Evolutionary conservation across 2,113 vertebrate species (phyloP).

Genomic region (Corydoras sp.): DNA sequence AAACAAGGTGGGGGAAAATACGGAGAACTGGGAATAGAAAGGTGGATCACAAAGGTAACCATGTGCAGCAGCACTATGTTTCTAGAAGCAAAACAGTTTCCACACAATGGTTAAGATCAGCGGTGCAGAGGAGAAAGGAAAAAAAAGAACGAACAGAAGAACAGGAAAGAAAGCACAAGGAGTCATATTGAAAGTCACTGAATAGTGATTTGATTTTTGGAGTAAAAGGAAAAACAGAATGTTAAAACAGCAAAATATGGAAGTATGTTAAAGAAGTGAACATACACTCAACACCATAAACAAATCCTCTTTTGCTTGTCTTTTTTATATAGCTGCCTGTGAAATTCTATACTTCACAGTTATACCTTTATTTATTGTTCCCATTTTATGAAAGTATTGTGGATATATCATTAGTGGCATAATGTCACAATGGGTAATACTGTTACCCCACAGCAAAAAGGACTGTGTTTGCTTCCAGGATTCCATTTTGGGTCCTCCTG

Average conservation of each 20-base stretch:
- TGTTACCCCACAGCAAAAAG: too few species aligned
- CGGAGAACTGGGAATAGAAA: constrained; percentile 43
- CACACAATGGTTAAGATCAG: constrained; percentile 45
- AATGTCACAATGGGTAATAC: too few species aligned
- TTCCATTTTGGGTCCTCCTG: too few species aligned
- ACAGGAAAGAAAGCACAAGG: constrained; percentile 39
- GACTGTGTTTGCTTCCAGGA: too few species aligned
- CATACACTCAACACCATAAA: too few species aligned
- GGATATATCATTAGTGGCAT: too few species aligned
- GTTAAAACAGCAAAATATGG: constrained; percentile 33
- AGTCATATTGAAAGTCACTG: constrained; percentile 35
- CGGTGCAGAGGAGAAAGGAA: constrained; percentile 33
- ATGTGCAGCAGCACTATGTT: constrained; percentile 50
- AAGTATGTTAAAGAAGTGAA: not conserved
- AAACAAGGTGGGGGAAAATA: constrained; percentile 28
- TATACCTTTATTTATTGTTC: too few species aligned
- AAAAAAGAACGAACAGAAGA: constrained; percentile 20
- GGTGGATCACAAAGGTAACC: constrained; percentile 60
- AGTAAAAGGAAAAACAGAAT: constrained; percentile 14
- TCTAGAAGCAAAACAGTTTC: constrained; percentile 41
- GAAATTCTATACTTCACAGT: too few species aligned
- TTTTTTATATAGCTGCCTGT: too few species aligned
- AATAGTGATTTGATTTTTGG: constrained; percentile 30
- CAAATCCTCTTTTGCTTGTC: too few species aligned
- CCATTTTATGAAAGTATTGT: too few species aligned